These are phyloP conservation scores for Microplitis manilae DNA, from an alignment of 2,888 invertebrate genomes.

Conservation along the genomic window DNA sequence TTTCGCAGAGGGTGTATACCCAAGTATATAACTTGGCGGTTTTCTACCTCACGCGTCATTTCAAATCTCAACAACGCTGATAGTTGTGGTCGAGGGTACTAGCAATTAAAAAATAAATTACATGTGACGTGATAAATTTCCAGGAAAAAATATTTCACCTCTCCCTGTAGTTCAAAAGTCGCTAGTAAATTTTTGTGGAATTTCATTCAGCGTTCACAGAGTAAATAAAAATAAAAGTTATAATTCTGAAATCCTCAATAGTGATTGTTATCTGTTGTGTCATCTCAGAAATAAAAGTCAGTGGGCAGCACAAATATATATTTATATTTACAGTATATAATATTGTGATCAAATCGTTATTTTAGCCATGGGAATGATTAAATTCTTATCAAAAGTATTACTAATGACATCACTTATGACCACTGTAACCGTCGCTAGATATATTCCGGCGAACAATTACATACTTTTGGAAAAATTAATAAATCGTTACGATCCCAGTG, in stretches of 20 bases:
- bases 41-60: constrained; percentile 52
- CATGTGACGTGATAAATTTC: background rate
- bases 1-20: constrained; percentile 33
- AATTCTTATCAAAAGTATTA: background rate
- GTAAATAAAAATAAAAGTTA: too few relatives aligned
- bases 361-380: background rate
- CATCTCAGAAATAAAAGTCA: background rate
- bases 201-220: background rate
- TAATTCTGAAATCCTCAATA: too few relatives aligned
- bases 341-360: background rate
- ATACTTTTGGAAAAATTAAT: background rate
- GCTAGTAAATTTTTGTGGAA: background rate
- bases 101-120: background rate
- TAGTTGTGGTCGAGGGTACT: constrained; percentile 31
- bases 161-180: too few relatives aligned
- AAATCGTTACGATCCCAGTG: background rate
- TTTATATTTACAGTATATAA: background rate
- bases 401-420: background rate
- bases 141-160: background rate
- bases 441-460: background rate
- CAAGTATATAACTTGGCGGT: constrained; percentile 54
- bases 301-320: background rate
- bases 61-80: constrained; percentile 52
- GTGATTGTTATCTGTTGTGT: too few relatives aligned
- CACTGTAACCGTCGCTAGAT: background rate